phyloP scores from a whole-genome alignment of 2,888 invertebrate genomes.

The Diarsia dahlii region DNA sequence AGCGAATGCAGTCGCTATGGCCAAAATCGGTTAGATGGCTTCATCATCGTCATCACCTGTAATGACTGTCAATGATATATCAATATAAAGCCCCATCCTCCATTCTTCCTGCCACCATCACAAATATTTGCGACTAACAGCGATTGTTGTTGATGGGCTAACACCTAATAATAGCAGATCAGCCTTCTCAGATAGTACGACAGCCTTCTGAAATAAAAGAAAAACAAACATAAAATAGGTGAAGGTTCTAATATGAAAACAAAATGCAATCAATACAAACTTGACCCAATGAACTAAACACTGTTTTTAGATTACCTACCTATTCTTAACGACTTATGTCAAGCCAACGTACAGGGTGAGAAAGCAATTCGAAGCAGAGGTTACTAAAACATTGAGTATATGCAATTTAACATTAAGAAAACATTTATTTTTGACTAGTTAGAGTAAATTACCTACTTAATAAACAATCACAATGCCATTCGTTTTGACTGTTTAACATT shows the following conservation, averaged over 20 bases:
- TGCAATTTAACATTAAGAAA: no score
- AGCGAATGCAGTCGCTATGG: no score
- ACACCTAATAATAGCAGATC: background rate
- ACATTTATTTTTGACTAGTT: no score
- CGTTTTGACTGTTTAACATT: no score
- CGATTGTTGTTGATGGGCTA: no score
- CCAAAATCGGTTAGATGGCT: no score
- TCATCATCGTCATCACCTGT: background rate
- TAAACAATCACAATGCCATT: no score
- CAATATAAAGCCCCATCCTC: background rate
- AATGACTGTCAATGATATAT: background rate
- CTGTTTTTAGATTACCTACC: constrained; percentile 4
- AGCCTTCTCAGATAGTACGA: background rate
- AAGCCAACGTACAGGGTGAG: background rate
- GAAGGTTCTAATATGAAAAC: constrained; percentile 17
- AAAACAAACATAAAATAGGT: constrained; percentile 24
- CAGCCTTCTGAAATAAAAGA: background rate
- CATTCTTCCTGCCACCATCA: background rate
- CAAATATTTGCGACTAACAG: background rate
- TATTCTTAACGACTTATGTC: constrained; percentile 26
- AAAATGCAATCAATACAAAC: constrained; percentile 30
- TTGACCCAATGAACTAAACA: constrained; percentile 33
- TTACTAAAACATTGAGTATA: no score
- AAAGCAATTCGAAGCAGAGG: background rate
- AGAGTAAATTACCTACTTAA: no score